A percentile compares a stretch with the other conserved stretches of the same genome.
phyloP scores from a whole-genome alignment of 1,140 invertebrate species.

The Charaxes varanes region DNA sequence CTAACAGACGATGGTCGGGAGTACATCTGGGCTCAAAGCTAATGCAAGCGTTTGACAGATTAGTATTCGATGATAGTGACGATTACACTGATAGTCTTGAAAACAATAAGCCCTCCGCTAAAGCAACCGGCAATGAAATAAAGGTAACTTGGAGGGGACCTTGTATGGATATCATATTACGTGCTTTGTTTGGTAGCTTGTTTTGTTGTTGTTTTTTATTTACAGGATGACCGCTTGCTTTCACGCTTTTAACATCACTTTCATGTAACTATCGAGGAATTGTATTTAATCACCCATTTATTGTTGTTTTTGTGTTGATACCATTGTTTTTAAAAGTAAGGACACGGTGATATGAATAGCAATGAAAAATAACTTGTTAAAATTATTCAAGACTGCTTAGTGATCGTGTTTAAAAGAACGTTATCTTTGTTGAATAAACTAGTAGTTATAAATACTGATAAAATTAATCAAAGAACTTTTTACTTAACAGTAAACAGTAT shows the following conservation, averaged over 20 bases:
- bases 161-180: constrained; percentile 33
- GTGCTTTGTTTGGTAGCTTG: constrained; percentile 46
- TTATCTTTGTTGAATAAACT: no score
- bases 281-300: no score
- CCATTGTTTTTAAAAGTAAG: no score
- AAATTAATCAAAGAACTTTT: no score
- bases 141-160: constrained; percentile 54
- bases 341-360: no score
- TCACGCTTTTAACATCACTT: constrained; percentile 22
- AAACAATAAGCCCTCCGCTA: constrained; percentile 67
- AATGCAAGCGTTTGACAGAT: constrained; percentile 81
- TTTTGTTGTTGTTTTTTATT: constrained; percentile 29
- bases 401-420: no score
- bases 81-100: constrained; percentile 85
- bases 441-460: no score
- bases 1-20: constrained; percentile 83
- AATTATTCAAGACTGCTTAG: no score
- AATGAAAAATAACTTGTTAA: no score
- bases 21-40: constrained; percentile 81
- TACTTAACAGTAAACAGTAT: no score
- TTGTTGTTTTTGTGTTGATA: not conserved
- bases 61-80: constrained; percentile 80
- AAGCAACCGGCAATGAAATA: constrained; percentile 44
- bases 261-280: constrained; percentile 14
- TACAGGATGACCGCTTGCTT: constrained; percentile 28